Evolutionary conservation across 1,140 invertebrate species (phyloP).

Genomic region (Anastatus disparis): DNA sequence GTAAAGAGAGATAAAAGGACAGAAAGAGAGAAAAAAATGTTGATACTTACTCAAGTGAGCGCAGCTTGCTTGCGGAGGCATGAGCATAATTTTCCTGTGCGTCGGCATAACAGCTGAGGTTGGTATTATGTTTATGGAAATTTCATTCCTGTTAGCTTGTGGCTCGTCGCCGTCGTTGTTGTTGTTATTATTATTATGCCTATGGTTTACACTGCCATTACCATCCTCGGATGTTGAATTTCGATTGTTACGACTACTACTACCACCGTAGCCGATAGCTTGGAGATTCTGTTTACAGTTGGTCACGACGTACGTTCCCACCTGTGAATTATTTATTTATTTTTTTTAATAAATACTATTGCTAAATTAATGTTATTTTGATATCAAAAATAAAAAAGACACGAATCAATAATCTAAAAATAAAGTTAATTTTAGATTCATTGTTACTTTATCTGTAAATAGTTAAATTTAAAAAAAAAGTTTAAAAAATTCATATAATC

Average conservation of each 20-base stretch:
- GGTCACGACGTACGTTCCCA: slow-evolving; percentile 56
- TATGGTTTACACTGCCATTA: too few species aligned
- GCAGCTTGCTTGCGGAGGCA: slow-evolving; percentile 50
- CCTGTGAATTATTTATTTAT: slow-evolving; percentile 40
- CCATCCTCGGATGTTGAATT: slow-evolving; percentile 1
- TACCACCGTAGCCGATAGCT: slow-evolving; percentile 28
- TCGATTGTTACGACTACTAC: background rate
- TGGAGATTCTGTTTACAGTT: slow-evolving; percentile 57
- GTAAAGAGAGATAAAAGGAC: too few species aligned
- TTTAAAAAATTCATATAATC: too few species aligned
- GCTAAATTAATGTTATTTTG: too few species aligned
- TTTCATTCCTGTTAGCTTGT: slow-evolving; percentile 49
- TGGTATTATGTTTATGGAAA: slow-evolving; percentile 59
- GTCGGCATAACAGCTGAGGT: slow-evolving; percentile 51
- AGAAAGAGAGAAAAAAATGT: too few species aligned
- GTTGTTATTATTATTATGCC: too few species aligned
- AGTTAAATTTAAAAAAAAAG: too few species aligned
- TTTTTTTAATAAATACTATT: too few species aligned
- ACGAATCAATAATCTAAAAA: too few species aligned
- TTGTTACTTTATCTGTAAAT: too few species aligned
- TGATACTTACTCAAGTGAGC: slow-evolving; percentile 55
- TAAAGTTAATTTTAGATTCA: too few species aligned
- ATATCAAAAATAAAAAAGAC: too few species aligned
- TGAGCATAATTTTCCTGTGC: slow-evolving; percentile 56
- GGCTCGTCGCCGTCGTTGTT: slow-evolving; percentile 29